Base-by-base conservation (phyloP, 2,888 invertebrate genomes). In the Acanthosoma haemorrhoidale region DNA sequence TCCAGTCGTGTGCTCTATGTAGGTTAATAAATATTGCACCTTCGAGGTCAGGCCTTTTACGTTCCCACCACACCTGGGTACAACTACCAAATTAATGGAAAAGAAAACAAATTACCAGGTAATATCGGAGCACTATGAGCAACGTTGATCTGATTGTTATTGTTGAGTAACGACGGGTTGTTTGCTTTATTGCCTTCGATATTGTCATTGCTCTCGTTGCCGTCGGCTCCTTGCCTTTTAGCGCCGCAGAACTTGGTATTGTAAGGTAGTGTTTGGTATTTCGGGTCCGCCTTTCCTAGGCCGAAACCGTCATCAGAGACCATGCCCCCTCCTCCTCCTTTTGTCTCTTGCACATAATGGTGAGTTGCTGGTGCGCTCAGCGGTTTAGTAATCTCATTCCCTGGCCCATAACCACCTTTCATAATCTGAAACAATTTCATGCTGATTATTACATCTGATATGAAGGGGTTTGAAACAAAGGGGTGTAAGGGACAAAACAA, bases 191-290 rank as follows among this genome's bases (percentile, higher is more conserved):
- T 32, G 73, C 76, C 73, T 70, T 67, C 67, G 18, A 67, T 34
- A 4, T 18, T 51, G n/a, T 67, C 67, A 18, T 67, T 67, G 11
- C 64, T 72, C 58, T 74, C 74, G 29, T 74, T 74, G 36, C 74
- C 74, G 34, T 74, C 74, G 39, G 70, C 74, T 25, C 38, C 66
- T 29, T 68, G 68, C 38, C 73, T 34, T 21, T 67, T 67, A 3
- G 57, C 36, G 2, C 67, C 67, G 2, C 67, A 83, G 79, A 92
- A 91, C 81, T 92, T 94, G 38, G 90, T 92, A 79, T 89, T 94
- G 82, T 92, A 91, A 76, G 94, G 94, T 81, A 94, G 83, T 31
- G 93, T 93, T 83, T 94, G 94, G 83, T 92, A 94, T 81, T 92
- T 96, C 43, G 90, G 92, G 80, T 94, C 93, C 69, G 89, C 89